A percentile compares a stretch with the other conserved stretches of the same genome.
phyloP scores from a whole-genome alignment of 2,113 vertebrate genomes.

The Pedionomus torquatus region DNA sequence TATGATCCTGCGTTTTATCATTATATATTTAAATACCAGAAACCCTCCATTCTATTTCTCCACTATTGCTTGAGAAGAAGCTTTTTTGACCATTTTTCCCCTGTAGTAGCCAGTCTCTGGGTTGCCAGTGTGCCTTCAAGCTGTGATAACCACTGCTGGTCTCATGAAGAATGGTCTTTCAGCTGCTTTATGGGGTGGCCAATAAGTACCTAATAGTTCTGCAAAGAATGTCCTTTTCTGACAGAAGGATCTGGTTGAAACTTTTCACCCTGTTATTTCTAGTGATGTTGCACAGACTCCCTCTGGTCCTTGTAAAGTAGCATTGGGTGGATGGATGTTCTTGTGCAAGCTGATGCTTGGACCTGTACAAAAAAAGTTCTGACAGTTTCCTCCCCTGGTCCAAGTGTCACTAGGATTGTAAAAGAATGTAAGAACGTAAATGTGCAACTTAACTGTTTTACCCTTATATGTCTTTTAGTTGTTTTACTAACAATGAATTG shows the following conservation, averaged over 20 bases:
- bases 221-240: not conserved
- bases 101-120: not conserved
- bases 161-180: not conserved
- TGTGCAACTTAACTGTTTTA: not conserved
- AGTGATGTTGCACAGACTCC: not conserved
- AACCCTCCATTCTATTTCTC: not conserved
- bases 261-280: not conserved
- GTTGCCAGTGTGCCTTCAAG: not conserved
- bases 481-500: not conserved
- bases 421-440: not conserved
- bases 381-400: not conserved
- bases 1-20: rapidly evolving
- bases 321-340: not conserved
- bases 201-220: not conserved
- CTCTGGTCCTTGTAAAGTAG: not conserved
- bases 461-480: not conserved
- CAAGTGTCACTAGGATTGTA: not conserved
- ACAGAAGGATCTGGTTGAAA: not conserved
- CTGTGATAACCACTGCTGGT: not conserved
- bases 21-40: not conserved
- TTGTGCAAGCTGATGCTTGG: not conserved
- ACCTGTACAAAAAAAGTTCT: not conserved
- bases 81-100: not conserved
- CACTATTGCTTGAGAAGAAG: not conserved
- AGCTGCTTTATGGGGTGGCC: not conserved